Evolutionary conservation across 2,113 vertebrate genomes (phyloP), one percentile per base, ranked within the genome.

Genomic region (Origma solitaria): DNA sequence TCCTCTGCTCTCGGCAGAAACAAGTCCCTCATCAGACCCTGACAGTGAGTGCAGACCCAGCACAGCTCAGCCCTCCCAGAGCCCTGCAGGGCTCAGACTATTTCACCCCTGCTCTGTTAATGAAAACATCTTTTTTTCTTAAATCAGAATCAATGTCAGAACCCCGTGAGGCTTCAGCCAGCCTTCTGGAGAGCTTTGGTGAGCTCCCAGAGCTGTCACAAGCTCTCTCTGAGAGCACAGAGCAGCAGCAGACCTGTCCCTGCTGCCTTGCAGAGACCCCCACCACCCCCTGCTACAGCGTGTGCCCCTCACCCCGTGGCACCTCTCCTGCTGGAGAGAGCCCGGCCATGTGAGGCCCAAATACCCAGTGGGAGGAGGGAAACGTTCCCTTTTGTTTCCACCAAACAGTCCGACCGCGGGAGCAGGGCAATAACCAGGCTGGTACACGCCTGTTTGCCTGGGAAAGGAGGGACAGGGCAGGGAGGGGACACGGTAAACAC

Each of bases 251-350:
- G 35, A 4, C 15, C 53, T 27, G 44, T 15, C 33, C 31, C 0
- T 2, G 10, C 5, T 25, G 12, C 60, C 65, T 31, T 23, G 57
- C 73, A 42, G 71, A 31, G 12, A 16, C 5, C 10, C 16, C 19
- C 0, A 2, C 10, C 15, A 17, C 2, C 15, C 28, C 15, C 44
- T n/a, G 53, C n/a, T n/a, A 0, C 33, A 3, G 20, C 0, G 0
- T 24, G 64, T 37, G 75, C 47, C 44, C 14, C 71, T 33, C 51
- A 33, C 19, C 47, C 56, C 19, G 5, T 0, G 2, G 37, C 53
- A 37, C 45, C 40, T 37, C 3, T 1, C 35, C 28, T 44, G 57
- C 79, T 13, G 10, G 12, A 40, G 11, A 6, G 61, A 14, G 35
- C 12, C 1, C 0, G 44, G 40, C 53, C 49, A 45, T 71, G 30